Base-by-base conservation (phyloP, 2,113 vertebrate genomes). In the Misgurnus anguillicaudatus region DNA sequence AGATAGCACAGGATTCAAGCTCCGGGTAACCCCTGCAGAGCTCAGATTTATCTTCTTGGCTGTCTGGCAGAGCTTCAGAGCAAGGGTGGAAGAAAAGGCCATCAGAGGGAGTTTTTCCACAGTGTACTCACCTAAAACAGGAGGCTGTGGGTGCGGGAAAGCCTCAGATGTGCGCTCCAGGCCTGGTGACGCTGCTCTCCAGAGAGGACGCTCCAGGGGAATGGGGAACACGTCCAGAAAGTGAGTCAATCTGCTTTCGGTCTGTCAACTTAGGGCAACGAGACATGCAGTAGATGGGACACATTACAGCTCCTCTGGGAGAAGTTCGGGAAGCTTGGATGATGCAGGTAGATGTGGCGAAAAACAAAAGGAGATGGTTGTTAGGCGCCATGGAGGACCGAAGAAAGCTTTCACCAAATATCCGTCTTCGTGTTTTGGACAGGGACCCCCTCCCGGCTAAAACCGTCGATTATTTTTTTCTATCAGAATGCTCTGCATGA, bases 21-120 rank as follows among this genome's bases (percentile, higher is more conserved):
- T 80, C 19, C 19, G 69, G 36, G 62, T 66, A 38, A 58, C 65
- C 67, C 72, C 58, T 58, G 77, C 58, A 70, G 71, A 70, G 77
- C 69, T 79, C 36, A 64, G 55, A 60, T 78, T 70, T 80, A 79
- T 80, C 77, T 79, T 68, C 66, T n/a, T 76, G 65, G 57, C 77
- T 76, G 77, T 53, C 60, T 64, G 58, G n/a, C 73, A 79, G 77
- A 75, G 53, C 24, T 70, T 79, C 67, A 64, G 58, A 67, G 58
- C 11, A 13, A 21, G 14, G 58, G 53, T 53, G 45, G 9, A 63
- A 63, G 60, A 75, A 75, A 72, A 72, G 66, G 63, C 72, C 72
- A 65, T 80, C 78, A 72, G 73, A 77, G 39, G 69, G 24, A 39
- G 48, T 77, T 65, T 80, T 4, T 13, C 13, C 45, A 51, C 75